These are phyloP conservation scores for Blastobasis adustella DNA, from an alignment of 2,888 invertebrate species.

Conservation along the genomic window DNA sequence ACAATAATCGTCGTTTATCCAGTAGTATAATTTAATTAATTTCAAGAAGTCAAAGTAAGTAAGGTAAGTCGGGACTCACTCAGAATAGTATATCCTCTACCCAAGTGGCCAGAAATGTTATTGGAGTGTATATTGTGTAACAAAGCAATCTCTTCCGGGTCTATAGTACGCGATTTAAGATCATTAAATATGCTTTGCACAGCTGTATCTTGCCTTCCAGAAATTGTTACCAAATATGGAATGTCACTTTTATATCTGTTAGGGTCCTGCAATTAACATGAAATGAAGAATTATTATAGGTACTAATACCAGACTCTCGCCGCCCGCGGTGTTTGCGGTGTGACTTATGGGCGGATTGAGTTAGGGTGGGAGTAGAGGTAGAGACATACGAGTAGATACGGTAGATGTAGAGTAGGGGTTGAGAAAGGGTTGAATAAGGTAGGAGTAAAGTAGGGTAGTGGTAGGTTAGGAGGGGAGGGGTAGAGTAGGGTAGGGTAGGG, in stretches of 20 bases:
- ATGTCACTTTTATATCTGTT: constrained; percentile 35
- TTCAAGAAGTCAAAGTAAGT: too few relatives aligned
- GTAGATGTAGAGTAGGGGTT: too few relatives aligned
- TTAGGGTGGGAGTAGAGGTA: too few relatives aligned
- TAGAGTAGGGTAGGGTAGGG: too few relatives aligned
- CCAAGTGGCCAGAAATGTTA: constrained; percentile 43
- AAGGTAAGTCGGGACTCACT: not conserved
- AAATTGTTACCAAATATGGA: constrained; percentile 44
- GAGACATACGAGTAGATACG: too few relatives aligned
- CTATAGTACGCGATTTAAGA: constrained; percentile 40
- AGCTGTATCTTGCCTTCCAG: constrained; percentile 38
- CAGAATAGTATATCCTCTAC: constrained; percentile 28
- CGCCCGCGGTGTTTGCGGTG: too few relatives aligned
- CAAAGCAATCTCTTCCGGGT: constrained; percentile 49
- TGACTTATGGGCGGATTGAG: too few relatives aligned
- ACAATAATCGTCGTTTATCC: not conserved
- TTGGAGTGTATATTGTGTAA: constrained; percentile 44
- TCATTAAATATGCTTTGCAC: constrained; percentile 33
- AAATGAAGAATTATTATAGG: not conserved
- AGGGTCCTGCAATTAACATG: constrained; percentile 25
- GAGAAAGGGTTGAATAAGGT: too few relatives aligned
- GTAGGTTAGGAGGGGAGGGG: too few relatives aligned
- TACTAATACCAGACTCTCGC: not conserved
- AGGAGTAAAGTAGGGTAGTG: too few relatives aligned
- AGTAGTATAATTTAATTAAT: not conserved